Percentiles rank a stretch among this genome's conserved stretches.
phyloP scores from a whole-genome alignment of 2,888 invertebrate species.

The Xiphydria camelus region DNA sequence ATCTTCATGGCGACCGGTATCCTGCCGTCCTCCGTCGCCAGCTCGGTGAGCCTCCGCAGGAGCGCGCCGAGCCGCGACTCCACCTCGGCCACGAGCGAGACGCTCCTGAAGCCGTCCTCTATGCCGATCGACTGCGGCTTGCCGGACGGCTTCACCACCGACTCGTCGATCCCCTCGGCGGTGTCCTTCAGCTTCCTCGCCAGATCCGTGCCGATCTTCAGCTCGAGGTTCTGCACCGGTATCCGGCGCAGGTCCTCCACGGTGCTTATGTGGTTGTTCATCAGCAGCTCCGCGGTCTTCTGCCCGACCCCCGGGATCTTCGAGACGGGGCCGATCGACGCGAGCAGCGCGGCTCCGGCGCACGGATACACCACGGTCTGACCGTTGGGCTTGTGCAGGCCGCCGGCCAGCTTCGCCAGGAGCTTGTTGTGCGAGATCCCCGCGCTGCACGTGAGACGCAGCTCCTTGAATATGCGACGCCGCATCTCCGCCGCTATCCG shows the following conservation, averaged over 20 bases:
- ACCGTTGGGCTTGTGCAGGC: slow-evolving; percentile 77
- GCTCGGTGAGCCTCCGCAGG: slow-evolving; percentile 69
- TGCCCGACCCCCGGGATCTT: slow-evolving; percentile 78
- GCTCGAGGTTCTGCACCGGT: slow-evolving; percentile 61
- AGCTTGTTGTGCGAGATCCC: slow-evolving; percentile 85
- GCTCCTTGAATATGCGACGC: slow-evolving; percentile 67
- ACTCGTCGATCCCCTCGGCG: slow-evolving; percentile 75
- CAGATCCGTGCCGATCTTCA: slow-evolving; percentile 68
- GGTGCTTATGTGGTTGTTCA: slow-evolving; percentile 68
- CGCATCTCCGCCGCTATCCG: slow-evolving; percentile 78
- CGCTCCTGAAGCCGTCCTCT: slow-evolving; percentile 77
- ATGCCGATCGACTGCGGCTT: slow-evolving; percentile 79
- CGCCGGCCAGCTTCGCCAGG: slow-evolving; percentile 76
- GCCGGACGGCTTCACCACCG: slow-evolving; percentile 73
- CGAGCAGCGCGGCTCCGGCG: slow-evolving; percentile 68
- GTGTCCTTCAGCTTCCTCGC: slow-evolving; percentile 71
- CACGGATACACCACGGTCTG: slow-evolving; percentile 79
- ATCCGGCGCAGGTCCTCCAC: slow-evolving; percentile 72
- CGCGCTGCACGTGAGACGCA: slow-evolving; percentile 79
- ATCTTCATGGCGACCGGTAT: slow-evolving; percentile 76
- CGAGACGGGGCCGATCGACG: slow-evolving; percentile 65
- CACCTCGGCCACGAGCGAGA: slow-evolving; percentile 74
- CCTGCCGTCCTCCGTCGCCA: slow-evolving; percentile 78
- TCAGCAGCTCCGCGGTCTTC: slow-evolving; percentile 68
- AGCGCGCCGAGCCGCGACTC: slow-evolving; percentile 72